Evolutionary conservation across 2,888 invertebrate genomes (phyloP), one percentile per base, ranked within the genome.

Genomic region (Balanococcus diminutus): DNA sequence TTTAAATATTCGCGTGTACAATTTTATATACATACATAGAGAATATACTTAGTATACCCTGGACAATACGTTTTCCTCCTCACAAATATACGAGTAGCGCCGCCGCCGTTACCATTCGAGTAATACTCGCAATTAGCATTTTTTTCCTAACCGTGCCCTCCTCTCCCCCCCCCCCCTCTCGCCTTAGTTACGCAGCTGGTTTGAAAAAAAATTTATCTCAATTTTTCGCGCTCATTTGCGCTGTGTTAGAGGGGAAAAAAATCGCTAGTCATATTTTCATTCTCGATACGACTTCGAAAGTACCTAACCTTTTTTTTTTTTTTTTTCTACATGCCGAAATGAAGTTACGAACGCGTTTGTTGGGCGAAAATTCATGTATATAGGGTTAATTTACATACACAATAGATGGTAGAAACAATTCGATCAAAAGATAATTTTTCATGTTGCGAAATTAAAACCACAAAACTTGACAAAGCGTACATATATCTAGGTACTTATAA

Each of bases 391-490:
- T 72, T 72, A 32, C 72, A 72, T 72, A 46, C 4, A 72, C 72
- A 72, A 72, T 72, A 72, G 72, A 72, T 16, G 9, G 72, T 31
- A 72, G 25, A 28, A 11, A 31, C 32, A 8, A 72, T 72, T 32
- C 32, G 32, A 72, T 72, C 72, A 72, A 72, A 72, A 72, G 61
- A 72, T 31, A 3, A 72, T 72, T 31, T 31, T 46, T n/a, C 46
- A 31, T n/a, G 31, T 46, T n/a, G 72, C 72, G 72, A 72, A 72
- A 72, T 72, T 72, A 72, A 72, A 72, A 72, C 72, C 72, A 14
- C 72, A 72, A 72, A 72, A 72, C 31, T 72, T n/a, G 31, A 72
- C 72, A 72, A 72, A 72, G 72, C 72, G 72, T 46, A n/a, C 46
- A 46, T 72, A 61, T 61, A 61, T 61, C 22, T 61, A 61, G 36